Conservation (phyloP, 2,888 invertebrate species). For the Heteromyza rotundicornis region DNA sequence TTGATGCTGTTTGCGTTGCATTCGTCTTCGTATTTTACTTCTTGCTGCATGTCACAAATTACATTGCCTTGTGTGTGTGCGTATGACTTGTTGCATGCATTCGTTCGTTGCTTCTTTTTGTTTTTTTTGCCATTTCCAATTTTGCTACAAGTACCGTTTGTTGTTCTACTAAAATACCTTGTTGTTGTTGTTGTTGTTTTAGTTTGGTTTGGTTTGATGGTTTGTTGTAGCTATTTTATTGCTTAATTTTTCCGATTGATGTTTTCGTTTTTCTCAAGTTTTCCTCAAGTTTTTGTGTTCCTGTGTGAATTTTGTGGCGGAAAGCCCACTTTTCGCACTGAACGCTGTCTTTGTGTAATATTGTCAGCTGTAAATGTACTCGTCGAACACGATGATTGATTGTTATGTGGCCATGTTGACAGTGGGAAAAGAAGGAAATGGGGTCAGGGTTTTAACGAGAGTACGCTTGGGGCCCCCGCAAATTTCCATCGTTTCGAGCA, state of each 20-base stretch:
- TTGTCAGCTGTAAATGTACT: too few relatives aligned
- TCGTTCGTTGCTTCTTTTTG: not conserved
- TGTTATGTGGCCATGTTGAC: too few relatives aligned
- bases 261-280: not conserved
- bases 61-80: not conserved
- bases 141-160: conserved; percentile 29
- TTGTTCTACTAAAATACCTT: conserved; percentile 24
- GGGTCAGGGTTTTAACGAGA: too few relatives aligned
- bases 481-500: too few relatives aligned
- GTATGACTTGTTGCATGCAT: not conserved
- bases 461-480: too few relatives aligned
- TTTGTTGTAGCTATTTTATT: not conserved
- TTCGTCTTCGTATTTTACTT: too few relatives aligned
- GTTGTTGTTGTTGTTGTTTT: not conserved
- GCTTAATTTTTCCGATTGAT: not conserved
- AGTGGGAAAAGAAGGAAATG: too few relatives aligned
- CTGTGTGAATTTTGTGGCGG: not conserved
- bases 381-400: too few relatives aligned
- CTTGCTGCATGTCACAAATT: not conserved
- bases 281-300: not conserved
- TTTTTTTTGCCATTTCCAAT: conserved; percentile 7
- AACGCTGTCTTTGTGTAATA: too few relatives aligned
- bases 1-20: too few relatives aligned
- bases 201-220: not conserved
- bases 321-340: not conserved